Evolutionary conservation across 1,140 invertebrate genomes (phyloP), one percentile per base, ranked within the genome.

Genomic region (Aphaenogaster ashmeadi): DNA sequence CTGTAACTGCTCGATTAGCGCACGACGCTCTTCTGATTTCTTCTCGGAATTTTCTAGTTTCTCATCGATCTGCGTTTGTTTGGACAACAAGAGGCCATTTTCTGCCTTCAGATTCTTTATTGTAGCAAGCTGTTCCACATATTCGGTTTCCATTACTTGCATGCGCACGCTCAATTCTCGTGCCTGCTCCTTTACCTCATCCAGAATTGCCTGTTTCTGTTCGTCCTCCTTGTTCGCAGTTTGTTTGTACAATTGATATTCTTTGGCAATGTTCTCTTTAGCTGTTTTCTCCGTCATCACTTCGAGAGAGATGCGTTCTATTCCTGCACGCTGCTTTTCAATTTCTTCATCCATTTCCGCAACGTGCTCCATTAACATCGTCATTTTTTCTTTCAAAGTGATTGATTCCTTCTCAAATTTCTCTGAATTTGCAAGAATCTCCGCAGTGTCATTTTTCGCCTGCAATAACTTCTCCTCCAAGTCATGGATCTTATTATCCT

Each of bases 61-160:
- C 38, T 95, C 95, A 18, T 89, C 94, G 4, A 95, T 93, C 52
- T 95, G 93, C 7, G 93, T 80, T 41, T 95, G 93, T 21, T 94
- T 93, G 0, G 95, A 95, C 1, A 88, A 67, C 5, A 95, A 56
- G 8, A 95, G 66, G 7, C 93, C 94, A 75, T 95, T 95, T 36
- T 94, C 93, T 0, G 94, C 91, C 44, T 91, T 92, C 6, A 95
- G 67, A 18, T 91, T 92, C 58, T 95, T 93, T 36, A 95, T 95
- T 6, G 87, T 71, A 0, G 92, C 88, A 7, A 95, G 89, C n/a
- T 95, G 94, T 4, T 94, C 92, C 0, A 95, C 81, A 60, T 95
- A 95, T n/a, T 95, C 94, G 0, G 88, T 52, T 58, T 95, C 95
- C 94, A 95, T 95, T 0, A 95, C 94, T 74, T 95, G 91, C 94